Evolutionary conservation across 2,797 vertebrate species (phyloP).

Genomic region (Xenopus petersii): DNA sequence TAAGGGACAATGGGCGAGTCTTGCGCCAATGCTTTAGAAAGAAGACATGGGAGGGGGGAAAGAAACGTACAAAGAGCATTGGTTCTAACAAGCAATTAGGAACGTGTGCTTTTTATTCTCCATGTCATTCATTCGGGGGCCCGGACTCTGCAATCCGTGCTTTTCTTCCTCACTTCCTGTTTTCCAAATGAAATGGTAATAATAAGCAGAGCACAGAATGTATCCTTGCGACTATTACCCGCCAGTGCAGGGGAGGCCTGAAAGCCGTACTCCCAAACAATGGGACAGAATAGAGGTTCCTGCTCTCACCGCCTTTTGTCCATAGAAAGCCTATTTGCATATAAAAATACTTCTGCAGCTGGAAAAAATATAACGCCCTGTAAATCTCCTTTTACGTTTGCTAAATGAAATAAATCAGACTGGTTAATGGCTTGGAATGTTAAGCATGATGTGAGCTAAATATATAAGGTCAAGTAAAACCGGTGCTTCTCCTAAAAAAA

Average conservation of each 20-base stretch:
- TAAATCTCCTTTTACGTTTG: no score
- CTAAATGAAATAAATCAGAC: no score
- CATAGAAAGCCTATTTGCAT: constrained; percentile 6
- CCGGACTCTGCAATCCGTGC: constrained; percentile 62
- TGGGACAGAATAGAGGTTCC: no score
- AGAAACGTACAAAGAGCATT: constrained; percentile 59
- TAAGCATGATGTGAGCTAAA: no score
- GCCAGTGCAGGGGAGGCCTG: no score
- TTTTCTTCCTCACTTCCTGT: constrained; percentile 67
- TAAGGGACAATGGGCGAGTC: constrained; percentile 62
- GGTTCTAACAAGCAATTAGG: constrained; percentile 70
- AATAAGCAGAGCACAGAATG: neutral
- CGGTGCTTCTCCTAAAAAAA: no score
- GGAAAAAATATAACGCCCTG: constrained; percentile 1
- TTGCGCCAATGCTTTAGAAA: constrained; percentile 59
- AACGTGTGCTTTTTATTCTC: constrained; percentile 65
- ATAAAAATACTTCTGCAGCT: constrained; percentile 39
- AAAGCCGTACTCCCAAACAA: no score
- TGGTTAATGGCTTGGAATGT: no score
- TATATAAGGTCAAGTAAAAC: no score
- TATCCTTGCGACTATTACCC: neutral
- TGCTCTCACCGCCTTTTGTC: no score
- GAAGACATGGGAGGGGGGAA: constrained; percentile 47
- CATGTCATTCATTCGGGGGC: constrained; percentile 60
- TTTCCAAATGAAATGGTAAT: constrained; percentile 37